A percentile compares a stretch with the other conserved stretches of the same genome.
Conservation (phyloP, 1,140 invertebrate genomes). For the Drosophila orosa region DNA sequence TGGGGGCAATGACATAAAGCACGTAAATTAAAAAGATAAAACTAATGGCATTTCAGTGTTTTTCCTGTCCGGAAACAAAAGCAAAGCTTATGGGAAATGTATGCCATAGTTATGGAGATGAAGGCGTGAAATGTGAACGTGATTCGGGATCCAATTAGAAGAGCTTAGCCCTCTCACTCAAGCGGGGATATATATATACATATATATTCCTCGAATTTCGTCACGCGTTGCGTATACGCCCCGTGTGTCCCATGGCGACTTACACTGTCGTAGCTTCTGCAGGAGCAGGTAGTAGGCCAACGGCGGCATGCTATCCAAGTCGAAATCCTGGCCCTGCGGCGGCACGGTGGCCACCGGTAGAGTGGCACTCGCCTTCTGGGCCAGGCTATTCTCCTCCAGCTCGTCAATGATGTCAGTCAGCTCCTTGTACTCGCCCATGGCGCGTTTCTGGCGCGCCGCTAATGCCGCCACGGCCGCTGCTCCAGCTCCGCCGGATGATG, state of each 20-base stretch:
- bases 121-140: conserved; percentile 35
- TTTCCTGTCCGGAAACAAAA: conserved; percentile 1
- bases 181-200: background rate
- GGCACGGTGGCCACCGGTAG: conserved; percentile 23
- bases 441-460: conserved; percentile 65
- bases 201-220: conserved; percentile 14
- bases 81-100: conserved; percentile 28
- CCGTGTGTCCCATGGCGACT: conserved; percentile 39
- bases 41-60: conserved; percentile 7
- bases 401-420: conserved; percentile 79
- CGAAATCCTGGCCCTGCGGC: conserved; percentile 66
- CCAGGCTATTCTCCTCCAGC: conserved; percentile 72
- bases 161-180: background rate
- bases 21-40: conserved; percentile 9
- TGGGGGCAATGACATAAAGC: background rate
- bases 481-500: conserved; percentile 19
- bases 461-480: conserved; percentile 18
- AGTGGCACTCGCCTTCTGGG: conserved; percentile 53
- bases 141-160: conserved; percentile 44
- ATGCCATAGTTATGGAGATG: conserved; percentile 30
- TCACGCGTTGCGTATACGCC: conserved; percentile 53
- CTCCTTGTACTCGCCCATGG: conserved; percentile 77
- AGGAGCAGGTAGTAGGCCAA: conserved; percentile 75
- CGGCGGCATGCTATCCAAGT: conserved; percentile 80
- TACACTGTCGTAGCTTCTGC: conserved; percentile 75